Conservation (phyloP, 2,797 vertebrate species). For the Antennarius maculatus region DNA sequence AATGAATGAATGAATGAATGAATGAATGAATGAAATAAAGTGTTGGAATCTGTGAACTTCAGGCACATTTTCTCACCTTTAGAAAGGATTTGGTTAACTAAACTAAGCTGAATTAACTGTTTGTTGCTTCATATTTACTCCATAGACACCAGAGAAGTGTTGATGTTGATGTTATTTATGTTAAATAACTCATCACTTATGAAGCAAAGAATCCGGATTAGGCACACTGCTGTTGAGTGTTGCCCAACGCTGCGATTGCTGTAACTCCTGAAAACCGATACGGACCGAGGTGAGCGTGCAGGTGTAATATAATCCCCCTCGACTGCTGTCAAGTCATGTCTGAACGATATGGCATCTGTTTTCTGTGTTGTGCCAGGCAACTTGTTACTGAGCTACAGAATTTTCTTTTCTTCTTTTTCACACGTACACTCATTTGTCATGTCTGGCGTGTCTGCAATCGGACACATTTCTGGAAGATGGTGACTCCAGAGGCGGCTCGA, state of each 20-base stretch:
- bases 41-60: background rate
- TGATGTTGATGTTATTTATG: background rate
- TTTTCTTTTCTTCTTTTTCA: conserved; percentile 11
- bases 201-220: conserved; percentile 1
- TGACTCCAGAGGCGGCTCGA: conserved; percentile 51
- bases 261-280: conserved; percentile 16
- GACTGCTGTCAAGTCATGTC: conserved; percentile 61
- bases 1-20: too few relatives aligned
- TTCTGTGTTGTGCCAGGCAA: conserved; percentile 44
- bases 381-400: conserved; percentile 44
- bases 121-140: background rate
- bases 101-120: background rate
- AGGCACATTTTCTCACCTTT: background rate
- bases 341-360: conserved; percentile 41
- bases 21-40: too few relatives aligned
- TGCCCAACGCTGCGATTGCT: conserved; percentile 27
- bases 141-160: background rate
- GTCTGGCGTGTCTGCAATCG: conserved; percentile 46
- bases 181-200: background rate
- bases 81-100: background rate
- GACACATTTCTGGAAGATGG: conserved; percentile 66
- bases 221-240: background rate
- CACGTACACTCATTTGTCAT: conserved; percentile 47
- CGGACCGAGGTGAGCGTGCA: conserved; percentile 16
- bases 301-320: conserved; percentile 50